These are phyloP conservation scores for Leptinotarsa tumamoca DNA, from an alignment of 2,888 invertebrate species.

Conservation along the genomic window DNA sequence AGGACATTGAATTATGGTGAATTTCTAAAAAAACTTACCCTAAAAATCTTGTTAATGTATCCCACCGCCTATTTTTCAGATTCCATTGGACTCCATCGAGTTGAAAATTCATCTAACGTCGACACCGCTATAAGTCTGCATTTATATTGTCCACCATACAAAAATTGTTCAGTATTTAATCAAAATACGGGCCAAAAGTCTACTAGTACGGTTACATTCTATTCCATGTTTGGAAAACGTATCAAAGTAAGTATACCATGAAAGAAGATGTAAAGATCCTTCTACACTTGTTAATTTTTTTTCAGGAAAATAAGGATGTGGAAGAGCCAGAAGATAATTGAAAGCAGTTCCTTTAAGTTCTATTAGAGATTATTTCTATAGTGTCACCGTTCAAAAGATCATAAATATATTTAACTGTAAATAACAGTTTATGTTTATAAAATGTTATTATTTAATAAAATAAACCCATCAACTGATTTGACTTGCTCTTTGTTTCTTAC, in stretches of 20 bases:
- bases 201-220: constrained; percentile 84
- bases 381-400: no score
- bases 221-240: constrained; percentile 89
- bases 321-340: constrained; percentile 61
- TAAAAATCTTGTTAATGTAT: no score
- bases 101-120: constrained; percentile 92
- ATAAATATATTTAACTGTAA: no score
- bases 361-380: no score
- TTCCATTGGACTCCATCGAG: constrained; percentile 92
- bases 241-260: constrained; percentile 69
- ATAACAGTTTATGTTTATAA: no score
- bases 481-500: no score
- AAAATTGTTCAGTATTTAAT: constrained; percentile 90
- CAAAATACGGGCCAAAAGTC: constrained; percentile 86
- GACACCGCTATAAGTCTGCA: constrained; percentile 93
- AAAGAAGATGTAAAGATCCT: no score
- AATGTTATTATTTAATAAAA: no score
- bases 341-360: constrained; percentile 6
- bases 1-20: no score
- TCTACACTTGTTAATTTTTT: constrained; percentile 13
- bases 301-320: constrained; percentile 56
- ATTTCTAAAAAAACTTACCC: no score
- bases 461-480: no score
- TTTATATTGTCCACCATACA: constrained; percentile 94
- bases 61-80: constrained; percentile 71